Evolutionary conservation across 1,140 invertebrate genomes (phyloP).

Genomic region (Colletes gigas): DNA sequence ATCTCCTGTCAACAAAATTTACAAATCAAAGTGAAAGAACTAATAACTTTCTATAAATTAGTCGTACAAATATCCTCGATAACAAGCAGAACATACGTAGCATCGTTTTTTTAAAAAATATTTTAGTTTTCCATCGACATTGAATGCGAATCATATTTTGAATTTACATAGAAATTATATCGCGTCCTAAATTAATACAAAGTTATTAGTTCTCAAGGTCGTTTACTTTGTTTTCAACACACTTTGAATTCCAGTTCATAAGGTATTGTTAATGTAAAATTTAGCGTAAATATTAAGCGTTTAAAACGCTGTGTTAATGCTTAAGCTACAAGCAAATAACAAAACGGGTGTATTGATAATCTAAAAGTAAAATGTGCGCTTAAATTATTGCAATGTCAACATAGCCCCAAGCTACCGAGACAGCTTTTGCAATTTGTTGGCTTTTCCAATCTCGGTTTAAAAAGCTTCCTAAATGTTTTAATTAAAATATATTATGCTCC

Average conservation of each 20-base stretch:
- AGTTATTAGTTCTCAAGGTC: constrained; percentile 45
- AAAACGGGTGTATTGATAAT: constrained; percentile 50
- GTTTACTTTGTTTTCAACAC: constrained; percentile 31
- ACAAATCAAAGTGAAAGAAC: constrained; percentile 47
- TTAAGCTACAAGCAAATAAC: constrained; percentile 59
- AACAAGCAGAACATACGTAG: background rate
- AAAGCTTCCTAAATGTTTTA: constrained; percentile 45
- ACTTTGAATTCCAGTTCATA: constrained; percentile 38
- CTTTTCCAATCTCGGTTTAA: constrained; percentile 16
- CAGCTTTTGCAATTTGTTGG: constrained; percentile 20
- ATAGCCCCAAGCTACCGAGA: constrained; percentile 52
- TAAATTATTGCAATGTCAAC: constrained; percentile 64
- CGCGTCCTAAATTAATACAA: constrained; percentile 42
- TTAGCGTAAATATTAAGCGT: constrained; percentile 53
- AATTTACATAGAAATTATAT: constrained; percentile 36
- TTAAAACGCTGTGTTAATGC: constrained; percentile 52
- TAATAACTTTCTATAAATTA: constrained; percentile 42
- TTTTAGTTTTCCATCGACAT: constrained; percentile 34
- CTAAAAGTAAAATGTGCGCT: constrained; percentile 61
- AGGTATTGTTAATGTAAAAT: constrained; percentile 50
- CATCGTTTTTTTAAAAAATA: constrained; percentile 39
- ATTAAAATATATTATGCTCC: constrained; percentile 59
- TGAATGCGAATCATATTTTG: constrained; percentile 18
- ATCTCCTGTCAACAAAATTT: constrained; percentile 57
- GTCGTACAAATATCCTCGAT: background rate